Base-by-base conservation (phyloP, 1,140 invertebrate genomes). In the Brachionus calyciflorus region DNA sequence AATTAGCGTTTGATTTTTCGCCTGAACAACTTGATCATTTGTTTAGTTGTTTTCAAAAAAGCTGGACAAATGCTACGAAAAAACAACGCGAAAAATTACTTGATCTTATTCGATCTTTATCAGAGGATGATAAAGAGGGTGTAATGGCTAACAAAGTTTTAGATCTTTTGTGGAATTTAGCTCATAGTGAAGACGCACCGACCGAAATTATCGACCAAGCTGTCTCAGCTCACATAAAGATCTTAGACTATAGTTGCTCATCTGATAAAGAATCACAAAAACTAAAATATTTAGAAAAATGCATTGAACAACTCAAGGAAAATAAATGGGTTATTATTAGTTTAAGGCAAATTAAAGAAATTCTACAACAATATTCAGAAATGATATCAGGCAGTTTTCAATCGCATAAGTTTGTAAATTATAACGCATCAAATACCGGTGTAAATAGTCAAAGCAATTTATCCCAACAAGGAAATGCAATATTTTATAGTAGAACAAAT, bases 121-220 rank as follows among this genome's bases (percentile, higher is more conserved):
- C 95, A 17, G 95, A 98, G 86, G 95, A 96, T 86, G 95, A 98
- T 85, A 98, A 98, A 84, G 94, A 97, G 85, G 95, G 95, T 76
- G 92, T 97, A 14, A 98, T 98, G 94, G 94, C 95, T 55, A 92
- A 96, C 82, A 98, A 98, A 88, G 91, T 92, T 79, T 87, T 98
- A 78, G 93, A 93, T 68, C 87, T 98, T 17, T 92, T 98, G 83
- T 98, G 95, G 95, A 96, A 94, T 82, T 88, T 98, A 81, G 94
- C 94, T 19, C 94, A 97, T 85, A 93, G 92, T 69, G 92, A 94
- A 81, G 94, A 98, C 85, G 92, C 96, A 48, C 92, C 93, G 60
- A 96, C 93, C 2, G 95, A 98, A 85, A 96, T 98, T 79, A 93
- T 98, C 90, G 95, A 98, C 85, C 93, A 97, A 82, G 94, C 95